These are phyloP conservation scores for Ptychochromis oligacanthus DNA, from an alignment of 2,113 vertebrate species.

Conservation along the genomic window DNA sequence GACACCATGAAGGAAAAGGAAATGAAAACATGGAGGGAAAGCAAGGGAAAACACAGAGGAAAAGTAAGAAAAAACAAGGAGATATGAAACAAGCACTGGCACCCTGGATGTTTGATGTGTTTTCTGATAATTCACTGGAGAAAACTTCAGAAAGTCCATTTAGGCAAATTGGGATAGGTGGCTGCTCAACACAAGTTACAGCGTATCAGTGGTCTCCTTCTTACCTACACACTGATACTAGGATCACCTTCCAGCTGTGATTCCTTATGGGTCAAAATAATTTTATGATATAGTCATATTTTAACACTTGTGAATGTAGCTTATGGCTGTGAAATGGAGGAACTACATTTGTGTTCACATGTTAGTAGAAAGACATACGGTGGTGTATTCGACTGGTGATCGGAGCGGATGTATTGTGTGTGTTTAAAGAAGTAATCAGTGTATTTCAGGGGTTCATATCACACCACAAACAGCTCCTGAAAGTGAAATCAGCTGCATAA, in stretches of 20 bases:
- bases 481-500: neutral
- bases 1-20: neutral
- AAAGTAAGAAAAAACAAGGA: too few relatives aligned
- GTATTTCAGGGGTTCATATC: neutral
- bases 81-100: neutral
- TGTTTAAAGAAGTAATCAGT: neutral
- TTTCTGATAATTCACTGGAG: neutral
- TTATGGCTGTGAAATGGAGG: too few relatives aligned
- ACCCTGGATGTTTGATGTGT: neutral
- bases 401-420: neutral
- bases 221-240: too few relatives aligned
- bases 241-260: too few relatives aligned
- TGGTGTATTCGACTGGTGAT: neutral
- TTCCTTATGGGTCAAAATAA: neutral
- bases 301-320: too few relatives aligned
- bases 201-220: too few relatives aligned
- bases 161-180: too few relatives aligned
- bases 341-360: neutral
- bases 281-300: neutral
- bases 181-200: too few relatives aligned
- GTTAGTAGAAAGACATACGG: neutral
- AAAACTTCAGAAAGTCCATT: too few relatives aligned
- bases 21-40: neutral
- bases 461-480: neutral
- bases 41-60: neutral